Percentiles rank a stretch among this genome's conserved stretches.
Conservation (phyloP, 2,113 vertebrate genomes). For the Spilogale gracilis region DNA sequence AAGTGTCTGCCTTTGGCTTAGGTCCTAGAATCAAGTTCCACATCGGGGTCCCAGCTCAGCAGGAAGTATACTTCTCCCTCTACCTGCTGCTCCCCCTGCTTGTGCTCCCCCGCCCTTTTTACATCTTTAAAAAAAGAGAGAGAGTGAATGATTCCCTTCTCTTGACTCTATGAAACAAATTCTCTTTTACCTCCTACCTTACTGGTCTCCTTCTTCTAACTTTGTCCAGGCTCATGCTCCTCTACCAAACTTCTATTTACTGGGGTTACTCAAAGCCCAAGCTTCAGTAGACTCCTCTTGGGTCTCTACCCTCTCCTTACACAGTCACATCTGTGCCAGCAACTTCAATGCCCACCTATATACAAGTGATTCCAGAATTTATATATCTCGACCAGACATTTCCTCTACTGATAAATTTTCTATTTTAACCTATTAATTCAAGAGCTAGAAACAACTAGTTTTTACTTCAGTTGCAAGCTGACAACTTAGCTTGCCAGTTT, state of each 20-base stretch:
- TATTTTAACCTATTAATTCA: slow-evolving; percentile 45
- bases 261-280: neutral
- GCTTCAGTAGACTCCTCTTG: neutral
- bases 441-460: neutral
- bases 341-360: neutral
- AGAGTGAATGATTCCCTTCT: neutral
- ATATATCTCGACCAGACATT: neutral
- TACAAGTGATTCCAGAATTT: neutral
- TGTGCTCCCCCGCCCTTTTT: neutral
- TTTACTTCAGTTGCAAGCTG: neutral
- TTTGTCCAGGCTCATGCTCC: neutral
- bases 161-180: neutral
- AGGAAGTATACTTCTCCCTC: neutral
- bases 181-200: neutral
- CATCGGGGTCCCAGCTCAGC: neutral
- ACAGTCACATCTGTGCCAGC: neutral
- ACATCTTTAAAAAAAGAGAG: neutral
- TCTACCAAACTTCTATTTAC: neutral
- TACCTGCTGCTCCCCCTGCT: neutral
- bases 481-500: neutral
- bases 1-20: neutral
- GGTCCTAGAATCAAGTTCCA: neutral
- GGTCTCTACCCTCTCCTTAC: neutral
- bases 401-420: neutral
- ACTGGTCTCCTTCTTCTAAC: neutral